phyloP scores from a whole-genome alignment of 2,888 invertebrate species.

The Zygogramma bicolorata region DNA sequence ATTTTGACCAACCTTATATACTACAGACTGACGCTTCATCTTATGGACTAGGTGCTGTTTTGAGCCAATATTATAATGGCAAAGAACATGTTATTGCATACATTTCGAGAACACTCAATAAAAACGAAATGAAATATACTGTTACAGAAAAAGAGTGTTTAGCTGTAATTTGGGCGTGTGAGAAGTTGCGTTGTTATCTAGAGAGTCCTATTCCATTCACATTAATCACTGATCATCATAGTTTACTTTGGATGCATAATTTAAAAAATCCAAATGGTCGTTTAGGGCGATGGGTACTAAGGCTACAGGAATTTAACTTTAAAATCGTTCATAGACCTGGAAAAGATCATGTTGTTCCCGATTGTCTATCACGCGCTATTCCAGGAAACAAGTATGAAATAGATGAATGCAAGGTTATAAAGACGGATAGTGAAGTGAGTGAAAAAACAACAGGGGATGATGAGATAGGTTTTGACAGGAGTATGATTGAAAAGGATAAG shows the following conservation, averaged over 20 bases:
- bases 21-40: slow-evolving; percentile 26
- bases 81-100: slow-evolving; percentile 24
- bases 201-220: slow-evolving; percentile 33
- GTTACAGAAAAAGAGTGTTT: slow-evolving; percentile 32
- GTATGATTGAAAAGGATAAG: not conserved
- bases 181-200: slow-evolving; percentile 22
- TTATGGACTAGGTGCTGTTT: slow-evolving; percentile 27
- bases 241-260: slow-evolving; percentile 12
- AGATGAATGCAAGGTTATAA: too few relatives aligned
- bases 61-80: slow-evolving; percentile 25
- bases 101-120: slow-evolving; percentile 7
- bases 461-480: not conserved
- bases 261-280: slow-evolving; percentile 18
- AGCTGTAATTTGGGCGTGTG: slow-evolving; percentile 30
- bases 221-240: slow-evolving; percentile 35
- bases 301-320: too few relatives aligned
- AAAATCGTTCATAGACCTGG: too few relatives aligned
- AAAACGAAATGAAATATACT: slow-evolving; percentile 20
- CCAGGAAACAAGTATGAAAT: not conserved
- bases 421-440: not conserved
- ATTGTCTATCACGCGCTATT: too few relatives aligned
- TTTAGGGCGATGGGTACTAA: slow-evolving; percentile 11
- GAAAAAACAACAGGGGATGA: not conserved
- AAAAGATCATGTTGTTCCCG: too few relatives aligned
- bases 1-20: slow-evolving; percentile 27